phyloP scores from a whole-genome alignment of 2,797 vertebrate genomes.

The Peromyscus aztecus region DNA sequence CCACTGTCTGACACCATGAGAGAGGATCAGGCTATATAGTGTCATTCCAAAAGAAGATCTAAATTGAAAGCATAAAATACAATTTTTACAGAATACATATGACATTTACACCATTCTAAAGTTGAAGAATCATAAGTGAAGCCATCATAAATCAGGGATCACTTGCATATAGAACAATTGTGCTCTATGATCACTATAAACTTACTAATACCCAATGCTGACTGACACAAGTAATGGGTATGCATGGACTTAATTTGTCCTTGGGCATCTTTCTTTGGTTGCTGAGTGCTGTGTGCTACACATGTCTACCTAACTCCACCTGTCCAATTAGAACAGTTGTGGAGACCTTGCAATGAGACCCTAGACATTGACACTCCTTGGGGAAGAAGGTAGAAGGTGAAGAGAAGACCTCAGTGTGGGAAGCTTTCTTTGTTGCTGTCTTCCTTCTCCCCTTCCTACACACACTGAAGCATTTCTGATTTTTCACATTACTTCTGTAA shows the following conservation, averaged over 20 bases:
- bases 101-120: not conserved
- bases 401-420: not conserved
- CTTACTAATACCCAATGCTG: not conserved
- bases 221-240: conserved; percentile 1
- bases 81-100: not conserved
- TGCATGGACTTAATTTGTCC: not conserved
- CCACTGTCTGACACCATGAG: not conserved
- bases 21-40: not conserved
- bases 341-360: conserved; percentile 27
- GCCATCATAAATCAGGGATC: not conserved
- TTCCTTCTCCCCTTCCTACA: not conserved
- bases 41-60: not conserved
- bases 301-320: not conserved
- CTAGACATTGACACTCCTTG: not conserved
- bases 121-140: not conserved
- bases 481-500: not conserved
- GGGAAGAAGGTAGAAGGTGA: not conserved
- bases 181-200: conserved; percentile 27
- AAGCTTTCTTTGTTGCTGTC: not conserved
- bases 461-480: not conserved
- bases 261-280: not conserved
- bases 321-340: not conserved
- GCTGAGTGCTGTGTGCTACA: not conserved
- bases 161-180: conserved; percentile 25
- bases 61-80: not conserved